phyloP scores from a whole-genome alignment of 2,797 vertebrate species.

The Onychomys torridus region DNA sequence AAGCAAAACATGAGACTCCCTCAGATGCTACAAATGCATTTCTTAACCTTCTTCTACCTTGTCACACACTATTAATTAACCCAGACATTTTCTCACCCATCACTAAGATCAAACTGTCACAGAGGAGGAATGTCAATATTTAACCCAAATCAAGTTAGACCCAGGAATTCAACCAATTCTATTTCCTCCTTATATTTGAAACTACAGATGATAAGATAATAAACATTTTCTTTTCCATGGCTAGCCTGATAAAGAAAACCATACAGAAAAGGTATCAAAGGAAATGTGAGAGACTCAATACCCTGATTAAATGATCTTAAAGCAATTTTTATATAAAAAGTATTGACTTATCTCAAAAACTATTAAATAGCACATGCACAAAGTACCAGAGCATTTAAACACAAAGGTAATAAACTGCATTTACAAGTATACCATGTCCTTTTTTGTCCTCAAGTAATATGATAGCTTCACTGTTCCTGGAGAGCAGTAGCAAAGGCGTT shows the following conservation, averaged over 20 bases:
- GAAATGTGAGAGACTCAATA: constrained; percentile 42
- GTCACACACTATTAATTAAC: constrained; percentile 45
- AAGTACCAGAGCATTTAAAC: constrained; percentile 57
- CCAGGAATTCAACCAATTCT: constrained; percentile 42
- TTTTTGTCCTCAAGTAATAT: not conserved
- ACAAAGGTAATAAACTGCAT: constrained; percentile 21
- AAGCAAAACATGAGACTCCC: constrained; percentile 40
- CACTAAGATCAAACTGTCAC: constrained; percentile 42
- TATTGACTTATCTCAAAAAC: constrained; percentile 26
- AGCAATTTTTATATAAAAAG: constrained; percentile 21
- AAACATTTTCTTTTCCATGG: constrained; percentile 25
- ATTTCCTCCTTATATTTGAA: constrained; percentile 37
- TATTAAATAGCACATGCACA: constrained; percentile 18
- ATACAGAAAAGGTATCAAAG: constrained; percentile 41
- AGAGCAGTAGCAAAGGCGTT: constrained; percentile 60
- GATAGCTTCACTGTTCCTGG: constrained; percentile 28
- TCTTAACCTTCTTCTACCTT: constrained; percentile 36
- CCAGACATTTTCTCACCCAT: constrained; percentile 27
- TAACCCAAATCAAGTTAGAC: constrained; percentile 58
- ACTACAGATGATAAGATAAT: constrained; percentile 36
- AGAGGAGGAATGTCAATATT: not conserved
- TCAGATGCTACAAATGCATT: constrained; percentile 46
- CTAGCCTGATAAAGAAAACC: constrained; percentile 15
- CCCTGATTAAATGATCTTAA: constrained; percentile 44
- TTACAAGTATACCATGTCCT: constrained; percentile 42